Evolutionary conservation across 1,140 invertebrate genomes (phyloP).

Genomic region (Pseudoatta argentina): DNA sequence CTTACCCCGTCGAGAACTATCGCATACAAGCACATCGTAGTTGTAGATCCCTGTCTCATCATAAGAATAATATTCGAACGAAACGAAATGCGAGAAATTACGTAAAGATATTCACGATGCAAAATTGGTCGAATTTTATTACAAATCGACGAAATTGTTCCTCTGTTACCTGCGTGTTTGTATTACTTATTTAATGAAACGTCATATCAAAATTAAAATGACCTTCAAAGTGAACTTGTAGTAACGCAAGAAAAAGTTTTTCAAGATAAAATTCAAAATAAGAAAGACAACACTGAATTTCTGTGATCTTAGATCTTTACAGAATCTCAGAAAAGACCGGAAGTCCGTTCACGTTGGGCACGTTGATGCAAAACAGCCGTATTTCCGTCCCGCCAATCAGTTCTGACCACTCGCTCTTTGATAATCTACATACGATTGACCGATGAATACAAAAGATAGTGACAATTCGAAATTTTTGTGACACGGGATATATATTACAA

Average conservation of each 20-base stretch:
- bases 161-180: not conserved
- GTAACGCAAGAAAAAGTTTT: not conserved
- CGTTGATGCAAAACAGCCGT: constrained; percentile 69
- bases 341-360: constrained; percentile 54
- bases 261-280: no score
- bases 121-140: constrained; percentile 32
- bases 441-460: constrained; percentile 23
- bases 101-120: constrained; percentile 46
- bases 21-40: constrained; percentile 56
- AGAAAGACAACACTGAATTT: constrained; percentile 18
- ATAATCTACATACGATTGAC: constrained; percentile 76
- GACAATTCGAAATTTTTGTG: constrained; percentile 34
- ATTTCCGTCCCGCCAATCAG: constrained; percentile 80
- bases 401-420: constrained; percentile 75
- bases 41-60: constrained; percentile 53
- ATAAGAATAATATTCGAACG: constrained; percentile 55
- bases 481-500: constrained; percentile 13
- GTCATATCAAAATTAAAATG: constrained; percentile 13
- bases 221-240: not conserved
- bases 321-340: not conserved
- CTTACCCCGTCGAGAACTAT: constrained; percentile 66
- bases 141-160: not conserved
- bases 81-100: constrained; percentile 64
- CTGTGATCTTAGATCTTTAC: constrained; percentile 52
- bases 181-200: constrained; percentile 1